Base-by-base conservation (phyloP, 2,113 vertebrate species). In the Plotosus lineatus region DNA sequence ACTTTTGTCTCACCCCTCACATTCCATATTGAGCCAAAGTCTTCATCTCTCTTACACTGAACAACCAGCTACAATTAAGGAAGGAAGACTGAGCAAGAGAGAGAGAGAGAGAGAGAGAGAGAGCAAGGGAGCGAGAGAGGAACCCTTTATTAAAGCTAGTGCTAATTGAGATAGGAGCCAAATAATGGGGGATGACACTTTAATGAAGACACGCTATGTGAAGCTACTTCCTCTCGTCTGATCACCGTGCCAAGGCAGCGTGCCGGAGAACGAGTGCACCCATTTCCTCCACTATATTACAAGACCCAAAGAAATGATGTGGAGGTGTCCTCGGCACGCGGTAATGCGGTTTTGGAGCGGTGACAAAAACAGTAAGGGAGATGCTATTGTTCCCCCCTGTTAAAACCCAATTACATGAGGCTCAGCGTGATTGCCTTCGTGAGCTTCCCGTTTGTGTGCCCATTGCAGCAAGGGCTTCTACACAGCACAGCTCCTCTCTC, bases 111-210 rank as follows among this genome's bases (percentile, higher is more conserved):
- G 75, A 72, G 77, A 85, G 66, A 21, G 66, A 23, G 46, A 83
- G 82, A 76, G 82, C 42, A 61, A 69, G 82, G 82, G 86, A 89
- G 77, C 75, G 42, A 84, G 88, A 84, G 88, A 86, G 87, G 87
- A 86, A 86, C 75, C 90, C 88, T 93, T 92, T 93, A 93, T 93
- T 94, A 94, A 94, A 93, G 90, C 90, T 90, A 90, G 90, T 91
- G 89, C 92, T 94, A 94, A 93, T 93, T 94, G 92, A 93, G 92
- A 93, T 93, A 92, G 92, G 90, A 92, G 86, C 82, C 89, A 93
- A 93, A 92, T 94, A 94, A 94, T 93, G 87, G 91, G 90, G 89
- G 91, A 91, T 93, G 93, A 94, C 93, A 94, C 89, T 93, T 93
- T 94, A 93, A 94, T 93, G 92, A 93, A 93, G 92, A 93, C 92